A percentile compares a stretch with the other conserved stretches of the same genome.
phyloP scores from a whole-genome alignment of 1,140 invertebrate species.

The Lepidurus couesii region DNA sequence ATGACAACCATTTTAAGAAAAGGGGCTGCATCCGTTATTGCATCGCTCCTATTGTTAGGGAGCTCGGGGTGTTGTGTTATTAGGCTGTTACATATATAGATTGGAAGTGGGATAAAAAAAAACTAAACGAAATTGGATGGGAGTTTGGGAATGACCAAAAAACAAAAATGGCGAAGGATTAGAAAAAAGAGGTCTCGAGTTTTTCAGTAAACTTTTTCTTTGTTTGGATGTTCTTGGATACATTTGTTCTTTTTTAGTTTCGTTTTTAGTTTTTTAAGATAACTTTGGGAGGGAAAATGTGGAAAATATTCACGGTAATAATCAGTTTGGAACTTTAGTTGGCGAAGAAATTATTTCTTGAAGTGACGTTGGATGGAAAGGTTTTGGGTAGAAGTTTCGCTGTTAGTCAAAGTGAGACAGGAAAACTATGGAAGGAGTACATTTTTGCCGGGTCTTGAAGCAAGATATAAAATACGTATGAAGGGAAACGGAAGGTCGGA shows the following conservation, averaged over 20 bases:
- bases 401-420: no score
- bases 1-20: constrained; percentile 20
- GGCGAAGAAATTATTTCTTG: no score
- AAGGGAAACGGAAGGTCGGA: constrained; percentile 19
- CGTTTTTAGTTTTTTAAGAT: no score
- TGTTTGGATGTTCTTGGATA: no score
- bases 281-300: no score
- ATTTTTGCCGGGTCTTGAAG: background rate
- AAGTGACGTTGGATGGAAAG: no score
- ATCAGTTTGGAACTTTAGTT: no score
- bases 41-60: background rate
- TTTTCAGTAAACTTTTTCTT: no score
- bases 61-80: background rate
- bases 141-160: background rate
- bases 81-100: constrained; percentile 15
- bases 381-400: no score
- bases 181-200: background rate
- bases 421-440: no score
- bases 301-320: no score
- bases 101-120: background rate
- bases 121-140: background rate
- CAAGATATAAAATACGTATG: background rate
- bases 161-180: background rate
- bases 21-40: background rate
- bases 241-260: no score